Evolutionary conservation across 2,797 vertebrate genomes (phyloP).

Genomic region (Pangasius macronema): DNA sequence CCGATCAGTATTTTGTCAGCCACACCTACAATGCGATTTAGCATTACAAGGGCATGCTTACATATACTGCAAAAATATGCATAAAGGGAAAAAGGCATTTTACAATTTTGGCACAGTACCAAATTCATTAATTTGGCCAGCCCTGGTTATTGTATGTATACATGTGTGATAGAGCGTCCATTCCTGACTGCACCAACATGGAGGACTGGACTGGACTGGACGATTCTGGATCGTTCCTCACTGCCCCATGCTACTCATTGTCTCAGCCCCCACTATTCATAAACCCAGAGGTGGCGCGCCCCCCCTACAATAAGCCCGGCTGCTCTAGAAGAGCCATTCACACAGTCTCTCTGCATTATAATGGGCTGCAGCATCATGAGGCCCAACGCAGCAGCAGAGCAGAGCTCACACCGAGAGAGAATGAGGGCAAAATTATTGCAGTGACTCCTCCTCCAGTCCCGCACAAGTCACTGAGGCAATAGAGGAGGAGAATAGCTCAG

Average conservation of each 20-base stretch:
- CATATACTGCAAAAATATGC: background rate
- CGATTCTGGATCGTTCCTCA: conserved; percentile 42
- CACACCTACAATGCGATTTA: background rate
- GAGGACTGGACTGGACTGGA: conserved; percentile 7
- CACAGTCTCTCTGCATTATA: conserved; percentile 35
- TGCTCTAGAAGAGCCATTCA: conserved; percentile 26
- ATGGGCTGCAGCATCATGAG: conserved; percentile 35
- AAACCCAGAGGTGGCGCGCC: conserved; percentile 31
- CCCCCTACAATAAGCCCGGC: conserved; percentile 43
- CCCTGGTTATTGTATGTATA: background rate
- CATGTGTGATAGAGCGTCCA: background rate
- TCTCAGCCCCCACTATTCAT: conserved; percentile 24
- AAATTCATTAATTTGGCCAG: background rate
- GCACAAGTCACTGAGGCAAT: background rate
- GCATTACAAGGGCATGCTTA: background rate
- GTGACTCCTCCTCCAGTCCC: conserved; percentile 11
- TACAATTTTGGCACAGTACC: too few species aligned
- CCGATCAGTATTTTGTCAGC: background rate
- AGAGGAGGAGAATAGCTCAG: conserved; percentile 5
- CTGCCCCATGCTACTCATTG: conserved; percentile 20
- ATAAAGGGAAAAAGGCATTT: background rate
- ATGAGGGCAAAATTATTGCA: conserved; percentile 2
- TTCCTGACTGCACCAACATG: conserved; percentile 5
- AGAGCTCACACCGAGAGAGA: conserved; percentile 4
- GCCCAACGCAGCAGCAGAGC: conserved; percentile 23